Evolutionary conservation across 1,140 invertebrate genomes (phyloP).

Genomic region (Holcopasites calliopsidis): DNA sequence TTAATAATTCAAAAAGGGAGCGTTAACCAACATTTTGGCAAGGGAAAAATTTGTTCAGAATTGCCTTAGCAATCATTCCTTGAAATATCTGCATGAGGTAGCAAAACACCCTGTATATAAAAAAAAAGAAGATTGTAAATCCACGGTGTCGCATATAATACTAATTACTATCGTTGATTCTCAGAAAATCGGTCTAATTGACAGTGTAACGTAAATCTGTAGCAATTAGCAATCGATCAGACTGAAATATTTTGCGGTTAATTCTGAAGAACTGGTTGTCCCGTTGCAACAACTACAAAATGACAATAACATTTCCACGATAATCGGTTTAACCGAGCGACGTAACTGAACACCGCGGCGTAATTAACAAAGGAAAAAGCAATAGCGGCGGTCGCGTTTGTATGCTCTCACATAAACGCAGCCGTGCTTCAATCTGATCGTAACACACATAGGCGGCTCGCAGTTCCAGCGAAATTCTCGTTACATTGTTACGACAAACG

Average conservation of each 20-base stretch:
- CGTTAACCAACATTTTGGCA: too few species aligned
- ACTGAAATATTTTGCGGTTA: constrained; percentile 25
- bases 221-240: not conserved
- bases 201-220: not conserved
- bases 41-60: too few species aligned
- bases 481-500: constrained; percentile 44
- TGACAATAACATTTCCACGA: constrained; percentile 40
- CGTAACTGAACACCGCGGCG: constrained; percentile 34
- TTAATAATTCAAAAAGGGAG: too few species aligned
- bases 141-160: not conserved
- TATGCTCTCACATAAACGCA: constrained; percentile 31
- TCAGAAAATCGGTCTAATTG: not conserved
- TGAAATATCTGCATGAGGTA: too few species aligned
- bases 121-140: not conserved
- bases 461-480: constrained; percentile 41
- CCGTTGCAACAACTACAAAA: constrained; percentile 22
- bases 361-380: constrained; percentile 50
- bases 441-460: constrained; percentile 9
- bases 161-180: not conserved
- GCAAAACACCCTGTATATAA: too few species aligned
- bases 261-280: constrained; percentile 20
- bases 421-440: constrained; percentile 43
- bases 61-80: too few species aligned
- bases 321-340: constrained; percentile 43
- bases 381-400: constrained; percentile 39